Evolutionary conservation across 2,888 invertebrate genomes (phyloP).

Genomic region (Orthosia gracilis): DNA sequence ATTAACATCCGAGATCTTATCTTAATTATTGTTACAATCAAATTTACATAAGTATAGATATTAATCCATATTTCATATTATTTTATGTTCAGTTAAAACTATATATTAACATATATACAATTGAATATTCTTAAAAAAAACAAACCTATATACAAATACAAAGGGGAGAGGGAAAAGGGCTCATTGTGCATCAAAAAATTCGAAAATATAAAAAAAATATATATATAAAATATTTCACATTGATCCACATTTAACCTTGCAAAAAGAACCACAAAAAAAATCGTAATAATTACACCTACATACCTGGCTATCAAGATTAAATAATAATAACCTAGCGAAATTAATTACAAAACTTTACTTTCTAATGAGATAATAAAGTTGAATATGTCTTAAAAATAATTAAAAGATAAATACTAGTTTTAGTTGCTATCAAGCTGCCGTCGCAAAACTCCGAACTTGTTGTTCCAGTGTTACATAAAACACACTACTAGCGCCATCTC

Average conservation of each 20-base stretch:
- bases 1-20: background rate
- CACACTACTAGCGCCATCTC: slow-evolving; percentile 83
- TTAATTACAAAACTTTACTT: background rate
- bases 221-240: no score
- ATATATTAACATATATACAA: no score
- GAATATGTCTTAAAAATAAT: background rate
- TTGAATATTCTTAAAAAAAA: no score
- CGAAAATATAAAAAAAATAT: no score
- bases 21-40: background rate
- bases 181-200: no score
- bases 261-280: background rate
- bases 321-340: background rate
- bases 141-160: no score
- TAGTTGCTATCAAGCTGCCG: background rate
- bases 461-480: background rate
- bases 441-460: background rate
- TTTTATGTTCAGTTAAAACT: no score
- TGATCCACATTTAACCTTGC: background rate
- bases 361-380: background rate
- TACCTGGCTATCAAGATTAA: background rate
- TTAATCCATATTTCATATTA: background rate
- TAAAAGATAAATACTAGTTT: background rate
- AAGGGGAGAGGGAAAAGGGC: no score
- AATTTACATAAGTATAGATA: background rate
- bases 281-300: background rate